Base-by-base conservation (phyloP, 92 coral and sea anemone species). In the Pocillopora grandis region DNA sequence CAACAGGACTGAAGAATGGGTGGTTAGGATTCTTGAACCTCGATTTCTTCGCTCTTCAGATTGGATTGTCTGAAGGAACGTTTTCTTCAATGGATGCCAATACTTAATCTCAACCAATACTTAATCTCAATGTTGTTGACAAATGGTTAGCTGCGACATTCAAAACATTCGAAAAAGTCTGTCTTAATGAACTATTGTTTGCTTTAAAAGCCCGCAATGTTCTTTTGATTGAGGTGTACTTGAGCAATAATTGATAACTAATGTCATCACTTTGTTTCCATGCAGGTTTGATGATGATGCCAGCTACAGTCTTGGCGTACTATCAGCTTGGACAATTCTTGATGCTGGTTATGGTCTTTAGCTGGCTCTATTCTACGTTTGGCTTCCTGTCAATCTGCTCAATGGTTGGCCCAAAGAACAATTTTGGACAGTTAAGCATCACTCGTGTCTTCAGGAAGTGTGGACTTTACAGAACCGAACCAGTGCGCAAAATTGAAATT, bases 251-350 rank as follows among this genome's bases (percentile, higher is more conserved):
- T 7, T 42, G 52, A 42, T 42, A 2, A 7, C 52, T 42, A 42
- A 42, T 42, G 4, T 42, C 52, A 20, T 11, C 12, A 8, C 20
- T 13, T 3, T 55, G 15, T 15, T 58, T 12, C 15, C 17, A 58
- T 18, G 9, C 79, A 97, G 99, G 99, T 57, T 82, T 88, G 57
- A 85, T 94, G 81, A 92, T 97, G 99, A 92, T 92, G 97, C 98
- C 96, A 12, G 90, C 99, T 0, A 90, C 84, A 33, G 99, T 97
- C 5, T 85, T 97, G 72, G 99, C 84, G 11, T 97, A 94, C 85
- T 89, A 66, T 70, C 99, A 97, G 91, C 91, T 97, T 63, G 99
- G 99, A 68, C 96, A 94, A 87, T 97, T 97, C 84, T 91, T 97
- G 70, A 97, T 95, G 90, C 64, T 95, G 67, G 94, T 97, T 69